Evolutionary conservation across 2,888 invertebrate genomes (phyloP).

Genomic region (Hermaeophaga mercurialis): DNA sequence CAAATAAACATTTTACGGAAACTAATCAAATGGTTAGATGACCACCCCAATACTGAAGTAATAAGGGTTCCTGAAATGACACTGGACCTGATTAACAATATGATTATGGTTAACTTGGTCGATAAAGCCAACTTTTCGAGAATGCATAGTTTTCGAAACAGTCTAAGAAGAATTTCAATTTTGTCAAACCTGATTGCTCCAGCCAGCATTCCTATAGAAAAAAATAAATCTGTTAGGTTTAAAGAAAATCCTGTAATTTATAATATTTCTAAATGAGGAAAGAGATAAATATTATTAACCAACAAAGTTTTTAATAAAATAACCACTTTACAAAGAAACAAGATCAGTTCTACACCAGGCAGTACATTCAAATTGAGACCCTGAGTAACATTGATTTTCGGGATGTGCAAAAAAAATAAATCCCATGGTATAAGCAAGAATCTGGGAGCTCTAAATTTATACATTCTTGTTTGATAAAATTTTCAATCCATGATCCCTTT

Average conservation of each 20-base stretch:
- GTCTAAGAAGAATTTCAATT: conserved; percentile 46
- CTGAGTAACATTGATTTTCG: no score
- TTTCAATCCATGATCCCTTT: no score
- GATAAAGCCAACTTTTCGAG: conserved; percentile 42
- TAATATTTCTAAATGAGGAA: conserved; percentile 40
- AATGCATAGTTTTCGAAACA: conserved; percentile 47
- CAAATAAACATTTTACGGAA: conserved; percentile 48
- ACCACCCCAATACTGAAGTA: conserved; percentile 43
- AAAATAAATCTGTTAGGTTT: conserved; percentile 47
- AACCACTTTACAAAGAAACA: no score
- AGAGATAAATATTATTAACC: no score
- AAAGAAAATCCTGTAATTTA: conserved; percentile 48
- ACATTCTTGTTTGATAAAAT: no score
- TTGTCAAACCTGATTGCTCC: conserved; percentile 40
- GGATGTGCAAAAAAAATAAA: no score
- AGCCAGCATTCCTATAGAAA: conserved; percentile 14
- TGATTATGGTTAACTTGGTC: conserved; percentile 41
- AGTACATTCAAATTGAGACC: no score
- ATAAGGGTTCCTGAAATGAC: conserved; percentile 49
- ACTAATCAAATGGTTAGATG: conserved; percentile 46
- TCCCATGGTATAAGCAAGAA: no score
- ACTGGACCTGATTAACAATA: conserved; percentile 42
- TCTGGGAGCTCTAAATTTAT: no score
- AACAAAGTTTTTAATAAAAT: no score
- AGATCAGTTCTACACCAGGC: no score